A percentile compares a stretch with the other conserved stretches of the same genome.
Conservation (phyloP, 2,888 invertebrate genomes). For the Dioctria rufipes region DNA sequence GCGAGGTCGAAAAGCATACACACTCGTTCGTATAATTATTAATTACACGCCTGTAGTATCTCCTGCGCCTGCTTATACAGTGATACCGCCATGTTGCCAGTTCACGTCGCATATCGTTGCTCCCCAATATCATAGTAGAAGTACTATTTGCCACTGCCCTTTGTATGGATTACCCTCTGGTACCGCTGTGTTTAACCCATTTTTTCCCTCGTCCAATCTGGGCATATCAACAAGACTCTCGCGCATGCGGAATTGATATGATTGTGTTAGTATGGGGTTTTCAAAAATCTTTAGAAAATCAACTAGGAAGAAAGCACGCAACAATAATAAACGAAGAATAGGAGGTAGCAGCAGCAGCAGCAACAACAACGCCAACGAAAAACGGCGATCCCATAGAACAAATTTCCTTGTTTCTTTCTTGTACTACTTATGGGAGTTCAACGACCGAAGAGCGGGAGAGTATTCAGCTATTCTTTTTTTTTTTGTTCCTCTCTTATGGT, state of each 20-base stretch:
- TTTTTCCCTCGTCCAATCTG: conserved; percentile 37
- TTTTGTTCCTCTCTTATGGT: conserved; percentile 34
- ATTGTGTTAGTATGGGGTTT: conserved; percentile 38
- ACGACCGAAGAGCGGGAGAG: conserved; percentile 23
- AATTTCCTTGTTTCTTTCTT: conserved; percentile 49
- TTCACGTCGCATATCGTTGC: background rate
- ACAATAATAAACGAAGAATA: conserved; percentile 43
- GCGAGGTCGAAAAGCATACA: no score
- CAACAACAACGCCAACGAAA: background rate
- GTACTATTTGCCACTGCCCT: conserved; percentile 33
- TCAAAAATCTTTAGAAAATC: conserved; percentile 39
- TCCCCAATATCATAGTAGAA: background rate
- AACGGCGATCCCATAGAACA: conserved; percentile 39
- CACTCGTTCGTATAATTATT: background rate
- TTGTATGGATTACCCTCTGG: conserved; percentile 23
- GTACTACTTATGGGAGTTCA: conserved; percentile 35
- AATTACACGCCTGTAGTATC: conserved; percentile 41
- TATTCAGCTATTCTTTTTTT: conserved; percentile 42
- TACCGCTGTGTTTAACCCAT: conserved; percentile 28
- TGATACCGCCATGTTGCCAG: conserved; percentile 6
- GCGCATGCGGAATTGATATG: conserved; percentile 38
- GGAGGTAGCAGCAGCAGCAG: conserved; percentile 26
- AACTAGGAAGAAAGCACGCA: conserved; percentile 43
- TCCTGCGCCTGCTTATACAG: background rate
- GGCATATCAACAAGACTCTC: conserved; percentile 26